phyloP scores from a whole-genome alignment of 2,888 invertebrate genomes.

The Drosophila greeni region DNA sequence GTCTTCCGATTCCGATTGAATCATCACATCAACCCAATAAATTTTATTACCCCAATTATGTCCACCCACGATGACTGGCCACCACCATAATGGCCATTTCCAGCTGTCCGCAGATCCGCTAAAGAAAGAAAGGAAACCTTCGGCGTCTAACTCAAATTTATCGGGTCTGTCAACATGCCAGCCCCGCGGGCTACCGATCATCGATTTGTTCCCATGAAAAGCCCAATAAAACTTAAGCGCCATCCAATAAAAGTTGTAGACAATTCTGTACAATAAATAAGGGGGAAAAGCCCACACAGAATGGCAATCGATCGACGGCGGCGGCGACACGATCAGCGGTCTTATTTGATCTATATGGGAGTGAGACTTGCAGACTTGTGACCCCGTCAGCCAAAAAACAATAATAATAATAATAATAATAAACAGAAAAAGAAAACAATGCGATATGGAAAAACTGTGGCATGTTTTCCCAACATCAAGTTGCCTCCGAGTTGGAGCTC shows the following conservation, averaged over 20 bases:
- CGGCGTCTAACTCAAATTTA: conserved; percentile 42
- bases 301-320: conserved; percentile 46
- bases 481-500: conserved; percentile 46
- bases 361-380: conserved; percentile 20
- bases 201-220: conserved; percentile 56
- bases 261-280: conserved; percentile 46
- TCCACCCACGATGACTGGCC: conserved; percentile 18
- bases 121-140: conserved; percentile 20
- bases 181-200: conserved; percentile 30
- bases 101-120: conserved; percentile 4
- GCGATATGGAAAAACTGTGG: conserved; percentile 50
- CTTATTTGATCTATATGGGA: conserved; percentile 60
- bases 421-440: conserved; percentile 21
- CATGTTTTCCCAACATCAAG: conserved; percentile 60
- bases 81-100: conserved; percentile 8
- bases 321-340: conserved; percentile 72
- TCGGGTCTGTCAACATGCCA: conserved; percentile 44
- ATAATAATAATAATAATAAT: conserved; percentile 7
- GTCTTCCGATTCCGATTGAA: too few species aligned
- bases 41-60: conserved; percentile 31
- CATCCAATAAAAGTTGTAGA: conserved; percentile 48
- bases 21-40: conserved; percentile 11
- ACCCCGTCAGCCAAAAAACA: conserved; percentile 32
- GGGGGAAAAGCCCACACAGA: conserved; percentile 53
- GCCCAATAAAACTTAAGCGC: conserved; percentile 60